Conservation (phyloP, 2,888 invertebrate genomes). For the Acleris literana region DNA sequence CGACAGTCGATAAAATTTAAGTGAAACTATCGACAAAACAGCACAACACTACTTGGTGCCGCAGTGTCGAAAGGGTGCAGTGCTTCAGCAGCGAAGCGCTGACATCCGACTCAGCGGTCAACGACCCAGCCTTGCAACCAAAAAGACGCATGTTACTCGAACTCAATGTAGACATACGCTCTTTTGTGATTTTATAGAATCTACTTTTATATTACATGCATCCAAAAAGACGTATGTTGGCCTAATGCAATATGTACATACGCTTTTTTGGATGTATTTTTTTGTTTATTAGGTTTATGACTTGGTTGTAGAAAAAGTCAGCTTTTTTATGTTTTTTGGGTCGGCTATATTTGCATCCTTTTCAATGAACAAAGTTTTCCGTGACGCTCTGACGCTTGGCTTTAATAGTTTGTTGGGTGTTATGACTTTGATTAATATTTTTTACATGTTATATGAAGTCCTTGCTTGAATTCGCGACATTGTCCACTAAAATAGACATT, state of each 20-base stretch:
- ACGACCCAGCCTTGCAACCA: conserved; percentile 49
- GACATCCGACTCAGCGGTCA: conserved; percentile 76
- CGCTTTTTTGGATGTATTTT: background rate
- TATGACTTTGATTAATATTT: too few species aligned
- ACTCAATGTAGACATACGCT: background rate
- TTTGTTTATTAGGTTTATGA: conserved; percentile 24
- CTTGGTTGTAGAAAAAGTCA: conserved; percentile 5
- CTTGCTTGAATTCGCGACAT: too few species aligned
- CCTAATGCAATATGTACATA: too few species aligned
- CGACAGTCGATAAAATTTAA: background rate
- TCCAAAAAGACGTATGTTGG: too few species aligned
- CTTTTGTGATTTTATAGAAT: conserved; percentile 1
- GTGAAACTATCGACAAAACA: conserved; percentile 20
- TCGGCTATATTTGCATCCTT: too few species aligned
- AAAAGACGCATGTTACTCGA: conserved; percentile 13
- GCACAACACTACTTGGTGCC: conserved; percentile 63
- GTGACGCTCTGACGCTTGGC: too few species aligned
- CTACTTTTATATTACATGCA: too few species aligned
- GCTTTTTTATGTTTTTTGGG: too few species aligned
- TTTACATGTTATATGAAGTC: too few species aligned
- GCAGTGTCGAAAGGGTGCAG: conserved; percentile 80
- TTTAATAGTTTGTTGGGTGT: too few species aligned
- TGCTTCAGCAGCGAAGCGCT: conserved; percentile 66
- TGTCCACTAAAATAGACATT: too few species aligned
- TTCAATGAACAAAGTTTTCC: too few species aligned